Evolutionary conservation across 2,113 vertebrate genomes (phyloP).

Genomic region (Galemys pyrenaicus): DNA sequence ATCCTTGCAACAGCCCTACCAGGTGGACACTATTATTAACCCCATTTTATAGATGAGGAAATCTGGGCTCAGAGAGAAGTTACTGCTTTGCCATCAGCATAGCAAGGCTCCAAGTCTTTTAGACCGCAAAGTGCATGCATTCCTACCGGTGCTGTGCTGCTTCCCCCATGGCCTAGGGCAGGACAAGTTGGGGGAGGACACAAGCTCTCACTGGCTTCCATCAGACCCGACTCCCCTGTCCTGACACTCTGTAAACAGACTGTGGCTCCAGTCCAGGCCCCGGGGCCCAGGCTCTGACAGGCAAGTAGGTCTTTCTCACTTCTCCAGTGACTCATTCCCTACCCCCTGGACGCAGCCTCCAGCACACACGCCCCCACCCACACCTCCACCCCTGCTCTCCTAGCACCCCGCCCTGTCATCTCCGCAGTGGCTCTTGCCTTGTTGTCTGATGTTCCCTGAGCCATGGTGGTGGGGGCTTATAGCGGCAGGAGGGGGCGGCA

Average conservation of each 20-base stretch:
- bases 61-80: neutral
- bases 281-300: slow-evolving; percentile 13
- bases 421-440: neutral
- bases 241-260: slow-evolving; percentile 28
- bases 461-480: rapidly evolving
- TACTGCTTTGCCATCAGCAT: neutral
- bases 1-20: neutral
- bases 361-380: neutral
- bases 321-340: slow-evolving; percentile 20
- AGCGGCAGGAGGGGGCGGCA: too few relatives aligned
- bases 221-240: neutral
- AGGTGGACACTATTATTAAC: neutral
- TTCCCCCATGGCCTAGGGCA: neutral
- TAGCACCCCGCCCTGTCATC: neutral
- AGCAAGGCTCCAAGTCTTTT: neutral
- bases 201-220: neutral
- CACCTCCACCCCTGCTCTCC: neutral
- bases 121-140: too few relatives aligned
- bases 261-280: slow-evolving; percentile 1
- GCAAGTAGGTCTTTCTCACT: slow-evolving; percentile 13
- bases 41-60: slow-evolving; percentile 36
- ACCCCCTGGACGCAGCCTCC: neutral
- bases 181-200: neutral
- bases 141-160: neutral
- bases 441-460: slow-evolving; percentile 64